phyloP scores from a whole-genome alignment of 2,888 invertebrate genomes.

The Epinotia ramella region DNA sequence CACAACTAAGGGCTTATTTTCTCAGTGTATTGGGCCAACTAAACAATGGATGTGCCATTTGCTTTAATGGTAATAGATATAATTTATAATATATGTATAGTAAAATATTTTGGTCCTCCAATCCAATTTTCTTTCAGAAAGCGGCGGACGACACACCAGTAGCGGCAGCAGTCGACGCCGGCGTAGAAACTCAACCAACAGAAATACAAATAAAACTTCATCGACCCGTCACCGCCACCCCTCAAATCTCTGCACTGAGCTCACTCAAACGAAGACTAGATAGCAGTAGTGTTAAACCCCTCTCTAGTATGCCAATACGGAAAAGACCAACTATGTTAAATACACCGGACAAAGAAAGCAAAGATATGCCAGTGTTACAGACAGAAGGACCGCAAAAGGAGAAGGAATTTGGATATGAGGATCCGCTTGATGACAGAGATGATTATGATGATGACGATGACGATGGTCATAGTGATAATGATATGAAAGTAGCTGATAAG shows the following conservation, averaged over 20 bases:
- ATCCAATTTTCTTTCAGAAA: slow-evolving; percentile 44
- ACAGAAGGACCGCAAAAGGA: slow-evolving; percentile 7
- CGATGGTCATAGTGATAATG: slow-evolving; percentile 3
- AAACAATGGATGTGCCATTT: too few species aligned
- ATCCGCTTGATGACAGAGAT: slow-evolving; percentile 34
- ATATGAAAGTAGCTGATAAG: neutral
- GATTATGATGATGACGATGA: slow-evolving; percentile 25
- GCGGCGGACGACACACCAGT: slow-evolving; percentile 28
- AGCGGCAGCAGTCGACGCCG: neutral
- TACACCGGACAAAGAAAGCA: slow-evolving; percentile 16
- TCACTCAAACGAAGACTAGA: slow-evolving; percentile 33
- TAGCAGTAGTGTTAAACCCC: neutral
- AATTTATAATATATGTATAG: too few species aligned
- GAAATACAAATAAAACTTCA: slow-evolving; percentile 37
- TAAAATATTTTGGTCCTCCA: too few species aligned
- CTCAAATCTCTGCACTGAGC: neutral
- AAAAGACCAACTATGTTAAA: slow-evolving; percentile 46
- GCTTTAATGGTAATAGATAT: too few species aligned
- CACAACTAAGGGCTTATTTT: too few species aligned
- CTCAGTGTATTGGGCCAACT: too few species aligned
- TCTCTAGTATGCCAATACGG: slow-evolving; percentile 27
- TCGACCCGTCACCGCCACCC: slow-evolving; percentile 3
- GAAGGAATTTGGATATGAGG: slow-evolving; percentile 21
- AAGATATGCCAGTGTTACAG: slow-evolving; percentile 30
- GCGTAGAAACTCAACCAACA: neutral